Evolutionary conservation across 2,113 vertebrate species (phyloP).

Genomic region (Trichomycterus rosablanca): DNA sequence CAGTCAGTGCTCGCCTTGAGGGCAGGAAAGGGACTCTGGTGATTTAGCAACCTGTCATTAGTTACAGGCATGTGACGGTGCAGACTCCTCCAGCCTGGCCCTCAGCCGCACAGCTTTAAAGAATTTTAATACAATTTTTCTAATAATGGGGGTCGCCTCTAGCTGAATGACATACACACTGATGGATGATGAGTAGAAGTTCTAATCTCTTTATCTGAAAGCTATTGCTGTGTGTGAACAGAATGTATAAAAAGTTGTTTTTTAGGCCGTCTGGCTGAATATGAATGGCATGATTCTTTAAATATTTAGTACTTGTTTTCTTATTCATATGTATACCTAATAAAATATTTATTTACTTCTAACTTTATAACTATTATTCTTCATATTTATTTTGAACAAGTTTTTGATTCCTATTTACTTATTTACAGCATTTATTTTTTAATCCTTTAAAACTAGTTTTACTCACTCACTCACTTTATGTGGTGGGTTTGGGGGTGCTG

Average conservation of each 20-base stretch:
- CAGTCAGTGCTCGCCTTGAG: conserved; percentile 52
- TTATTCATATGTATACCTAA: too few species aligned
- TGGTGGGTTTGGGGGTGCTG: too few species aligned
- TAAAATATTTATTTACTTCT: too few species aligned
- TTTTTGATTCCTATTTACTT: too few species aligned
- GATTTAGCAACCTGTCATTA: conserved; percentile 52
- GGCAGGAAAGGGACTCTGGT: conserved; percentile 45
- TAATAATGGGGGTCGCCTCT: conserved; percentile 40
- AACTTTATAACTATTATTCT: too few species aligned
- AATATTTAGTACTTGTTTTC: too few species aligned
- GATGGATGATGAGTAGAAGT: conserved; percentile 33
- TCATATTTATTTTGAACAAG: too few species aligned
- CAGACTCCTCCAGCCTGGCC: conserved; percentile 34
- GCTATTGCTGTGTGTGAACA: conserved; percentile 3
- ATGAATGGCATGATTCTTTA: too few species aligned
- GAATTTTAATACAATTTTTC: conserved; percentile 49
- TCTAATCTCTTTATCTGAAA: conserved; percentile 14
- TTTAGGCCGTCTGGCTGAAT: conserved; percentile 5
- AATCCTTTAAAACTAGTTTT: too few species aligned
- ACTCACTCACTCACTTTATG: too few species aligned
- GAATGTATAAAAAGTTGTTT: not conserved
- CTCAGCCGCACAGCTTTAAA: conserved; percentile 30
- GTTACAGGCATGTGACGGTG: conserved; percentile 49
- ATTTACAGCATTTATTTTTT: too few species aligned
- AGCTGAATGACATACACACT: conserved; percentile 35